A percentile compares a stretch with the other conserved stretches of the same genome.
phyloP scores from a whole-genome alignment of 2,113 vertebrate species.

The Natator depressus region DNA sequence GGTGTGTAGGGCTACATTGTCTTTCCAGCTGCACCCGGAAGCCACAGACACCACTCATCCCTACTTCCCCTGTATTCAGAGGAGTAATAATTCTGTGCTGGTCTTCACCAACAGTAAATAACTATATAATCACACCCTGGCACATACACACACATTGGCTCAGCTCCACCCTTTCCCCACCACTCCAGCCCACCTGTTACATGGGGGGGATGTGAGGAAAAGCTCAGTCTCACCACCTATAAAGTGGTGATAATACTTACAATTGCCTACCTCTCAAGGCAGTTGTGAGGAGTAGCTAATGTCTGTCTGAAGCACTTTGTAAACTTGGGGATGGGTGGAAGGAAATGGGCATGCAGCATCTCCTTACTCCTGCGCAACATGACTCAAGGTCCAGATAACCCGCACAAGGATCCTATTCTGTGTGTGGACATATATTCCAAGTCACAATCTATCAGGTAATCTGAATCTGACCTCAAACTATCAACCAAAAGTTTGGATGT shows the following conservation, averaged over 20 bases:
- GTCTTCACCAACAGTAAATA: not conserved
- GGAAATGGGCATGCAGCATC: not conserved
- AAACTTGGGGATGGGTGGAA: not conserved
- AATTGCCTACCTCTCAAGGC: not conserved
- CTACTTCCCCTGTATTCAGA: not conserved
- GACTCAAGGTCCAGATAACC: not conserved
- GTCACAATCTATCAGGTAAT: not conserved
- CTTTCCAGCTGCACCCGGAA: not conserved
- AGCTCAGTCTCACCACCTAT: not conserved
- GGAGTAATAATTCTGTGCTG: not conserved
- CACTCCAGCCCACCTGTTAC: not conserved
- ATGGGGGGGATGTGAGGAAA: not conserved
- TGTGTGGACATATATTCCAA: not conserved
- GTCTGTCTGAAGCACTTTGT: not conserved
- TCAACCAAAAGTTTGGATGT: not conserved
- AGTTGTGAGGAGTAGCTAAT: not conserved
- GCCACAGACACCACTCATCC: not conserved
- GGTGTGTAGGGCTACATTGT: not conserved
- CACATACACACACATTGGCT: not conserved
- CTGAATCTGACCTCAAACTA: no score
- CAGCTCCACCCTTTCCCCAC: not conserved
- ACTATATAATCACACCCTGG: fast-evolving
- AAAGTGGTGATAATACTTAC: not conserved
- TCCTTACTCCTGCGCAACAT: not conserved
- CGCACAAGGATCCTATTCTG: not conserved